Evolutionary conservation across 2,888 invertebrate genomes (phyloP).

Genomic region (Platypus cylindrus): DNA sequence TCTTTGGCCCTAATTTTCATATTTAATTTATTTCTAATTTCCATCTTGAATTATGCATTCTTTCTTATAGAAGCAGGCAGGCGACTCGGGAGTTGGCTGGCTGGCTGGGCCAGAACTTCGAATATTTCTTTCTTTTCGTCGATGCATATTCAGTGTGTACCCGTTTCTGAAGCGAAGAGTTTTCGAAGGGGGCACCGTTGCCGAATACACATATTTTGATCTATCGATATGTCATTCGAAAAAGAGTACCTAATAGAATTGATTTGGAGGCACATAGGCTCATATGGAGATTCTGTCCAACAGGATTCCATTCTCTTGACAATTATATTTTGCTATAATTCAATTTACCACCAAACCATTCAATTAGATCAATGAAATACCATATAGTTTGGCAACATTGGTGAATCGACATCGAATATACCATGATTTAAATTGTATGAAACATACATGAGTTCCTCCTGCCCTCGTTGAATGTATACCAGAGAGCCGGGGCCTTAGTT

Average conservation of each 20-base stretch:
- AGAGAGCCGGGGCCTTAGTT: conserved; percentile 44
- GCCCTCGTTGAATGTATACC: conserved; percentile 37
- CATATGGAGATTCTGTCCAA: too few species aligned
- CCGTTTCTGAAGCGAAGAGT: conserved; percentile 15
- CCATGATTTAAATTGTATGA: conserved; percentile 45
- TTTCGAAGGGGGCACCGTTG: conserved; percentile 14
- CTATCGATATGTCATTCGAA: conserved; percentile 9
- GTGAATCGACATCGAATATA: conserved; percentile 29
- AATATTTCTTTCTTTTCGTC: conserved; percentile 26
- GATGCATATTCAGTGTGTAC: conserved; percentile 31
- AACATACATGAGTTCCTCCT: conserved; percentile 46
- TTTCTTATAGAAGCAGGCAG: conserved; percentile 24
- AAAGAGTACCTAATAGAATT: too few species aligned
- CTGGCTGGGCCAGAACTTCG: conserved; percentile 17
- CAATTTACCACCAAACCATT: too few species aligned
- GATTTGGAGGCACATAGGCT: too few species aligned
- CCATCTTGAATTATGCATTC: conserved; percentile 39
- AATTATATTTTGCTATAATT: too few species aligned
- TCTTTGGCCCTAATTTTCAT: conserved; percentile 38
- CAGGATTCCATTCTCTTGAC: too few species aligned
- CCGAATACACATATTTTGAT: conserved; percentile 10
- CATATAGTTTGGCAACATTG: conserved; percentile 12
- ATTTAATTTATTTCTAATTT: conserved; percentile 42
- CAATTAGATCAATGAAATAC: too few species aligned
- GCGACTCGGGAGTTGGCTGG: too few species aligned